Base-by-base conservation (phyloP, 2,113 vertebrate species). In the Phycodurus eques region DNA sequence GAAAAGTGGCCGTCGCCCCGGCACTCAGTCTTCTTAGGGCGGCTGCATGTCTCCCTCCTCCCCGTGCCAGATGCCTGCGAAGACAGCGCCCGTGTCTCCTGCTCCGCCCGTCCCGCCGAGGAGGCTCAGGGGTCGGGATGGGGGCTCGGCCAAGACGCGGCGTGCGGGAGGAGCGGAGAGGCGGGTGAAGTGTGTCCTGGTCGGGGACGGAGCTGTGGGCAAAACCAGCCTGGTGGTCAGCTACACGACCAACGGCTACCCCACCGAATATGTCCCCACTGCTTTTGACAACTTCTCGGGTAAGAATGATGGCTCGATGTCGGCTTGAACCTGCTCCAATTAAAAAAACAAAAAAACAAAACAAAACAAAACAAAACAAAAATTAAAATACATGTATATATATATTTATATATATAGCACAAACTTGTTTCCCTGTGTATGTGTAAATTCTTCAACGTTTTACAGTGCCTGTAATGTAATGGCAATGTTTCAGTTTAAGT, bases 201-300 rank as follows among this genome's bases (percentile, higher is more conserved):
- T 97, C 4, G 96, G 96, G 0, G 96, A 98, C 90, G 96, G 96
- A 85, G 96, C 96, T 0, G 95, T 98, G 80, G 96, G 96, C 51
- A 98, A 98, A 86, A 98, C 96, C 39, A 97, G 96, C 89, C 86
- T 98, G 79, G 95, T 97, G 80, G 95, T 97, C 80, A 97, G 96
- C 87, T 97, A 97, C 88, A 97, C 96, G 77, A 97, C 96, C 74
- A 97, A 98, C 57, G 96, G 96, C 0, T 98, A 97, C 70, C 96
- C 96, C 78, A 96, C 95, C 8, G 95, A 98, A 80, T 98, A 98
- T 83, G 91, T 96, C 71, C 96, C 96, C 33, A 98, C 96, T 0
- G 96, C 96, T 53, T 97, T 97, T 89, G 96, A 98, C 88, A 97
- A 96, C 93, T 98, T 98, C 91, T 95, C 96, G 87, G 95, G 96